Base-by-base conservation (phyloP, 2,113 vertebrate genomes). In the Cebus imitator region DNA sequence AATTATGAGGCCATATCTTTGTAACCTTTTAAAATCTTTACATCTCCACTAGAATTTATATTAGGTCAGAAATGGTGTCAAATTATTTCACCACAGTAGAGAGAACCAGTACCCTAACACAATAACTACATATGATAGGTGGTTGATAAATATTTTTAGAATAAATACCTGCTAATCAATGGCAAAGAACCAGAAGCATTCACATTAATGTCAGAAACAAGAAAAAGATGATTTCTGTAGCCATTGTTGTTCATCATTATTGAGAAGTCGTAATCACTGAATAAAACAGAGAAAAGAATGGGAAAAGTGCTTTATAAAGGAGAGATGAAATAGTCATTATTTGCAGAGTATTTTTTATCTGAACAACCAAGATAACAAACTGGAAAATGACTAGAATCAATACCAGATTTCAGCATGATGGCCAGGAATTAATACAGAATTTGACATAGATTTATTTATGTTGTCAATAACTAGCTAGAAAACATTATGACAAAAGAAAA, bases 221-320 rank as follows among this genome's bases (percentile, higher is more conserved):
- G 64, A 50, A 81, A 81, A 70, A 55, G n/a, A 89, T 57, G 73
- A 86, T 97, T 87, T 90, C 50, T 87, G 6, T 50, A 92, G 48
- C 17, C 6, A 43, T 55, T 79, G 27, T 37, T 78, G 72, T 61
- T 94, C 48, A 50, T 83, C 45, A 92, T 73, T 52, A 90, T 80
- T 90, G 50, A 85, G 84, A 94, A 89, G 32, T 52, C 50, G 23
- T 50, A 66, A 37, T 57, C 14, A 58, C 50, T 18, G 18, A 94
- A 83, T 37, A 58, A 79, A 82, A 57, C 57, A 83, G 21, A 20
- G 1, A 57, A 82, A 92, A 79, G 37, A 88, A 64, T 35, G 21
- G 90, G 43, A 90, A 90, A n/a, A 79, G 37, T 43, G 48, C 86
- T 83, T 96, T 66, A 79, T 43, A 68, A 90, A 78, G 7, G 40